Percentiles rank a stretch among this genome's conserved stretches.
phyloP scores from a whole-genome alignment of 2,113 vertebrate species.

The Oreamnos americanus region DNA sequence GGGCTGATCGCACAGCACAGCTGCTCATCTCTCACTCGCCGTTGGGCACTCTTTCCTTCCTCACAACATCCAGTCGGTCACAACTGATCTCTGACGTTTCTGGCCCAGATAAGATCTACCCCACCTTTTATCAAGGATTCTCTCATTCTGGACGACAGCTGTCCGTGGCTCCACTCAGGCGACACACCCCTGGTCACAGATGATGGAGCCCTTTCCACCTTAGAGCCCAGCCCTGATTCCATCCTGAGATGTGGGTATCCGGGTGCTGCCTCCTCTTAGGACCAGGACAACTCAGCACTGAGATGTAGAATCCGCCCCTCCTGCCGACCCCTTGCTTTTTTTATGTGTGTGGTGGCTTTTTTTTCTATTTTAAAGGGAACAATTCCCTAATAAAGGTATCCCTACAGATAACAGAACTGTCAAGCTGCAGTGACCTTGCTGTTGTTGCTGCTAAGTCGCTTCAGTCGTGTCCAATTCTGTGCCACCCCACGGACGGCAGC shows the following conservation, averaged over 20 bases:
- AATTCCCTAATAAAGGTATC: background rate
- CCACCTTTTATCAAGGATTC: background rate
- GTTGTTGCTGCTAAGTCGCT: too few relatives aligned
- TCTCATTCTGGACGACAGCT: background rate
- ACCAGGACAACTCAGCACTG: background rate
- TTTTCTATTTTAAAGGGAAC: background rate
- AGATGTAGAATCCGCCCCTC: background rate
- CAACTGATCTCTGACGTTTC: background rate
- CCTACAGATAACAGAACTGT: background rate
- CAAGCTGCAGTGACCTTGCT: background rate
- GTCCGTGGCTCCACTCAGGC: background rate
- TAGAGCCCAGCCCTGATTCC: background rate
- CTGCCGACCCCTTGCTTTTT: background rate
- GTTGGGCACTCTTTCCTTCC: background rate
- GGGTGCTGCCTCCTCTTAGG: background rate
- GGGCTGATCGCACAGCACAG: fast-evolving
- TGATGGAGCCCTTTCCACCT: background rate
- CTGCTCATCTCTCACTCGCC: too few relatives aligned
- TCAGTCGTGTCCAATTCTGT: too few relatives aligned
- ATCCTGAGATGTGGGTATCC: background rate
- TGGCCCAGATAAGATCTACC: background rate
- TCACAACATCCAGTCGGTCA: fast-evolving
- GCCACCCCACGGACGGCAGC: too few relatives aligned
- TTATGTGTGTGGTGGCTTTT: background rate
- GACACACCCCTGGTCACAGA: background rate